A percentile compares a stretch with the other conserved stretches of the same genome.
Evolutionary conservation across 2,888 invertebrate species (phyloP).

Genomic region (Ernsta delagoae): DNA sequence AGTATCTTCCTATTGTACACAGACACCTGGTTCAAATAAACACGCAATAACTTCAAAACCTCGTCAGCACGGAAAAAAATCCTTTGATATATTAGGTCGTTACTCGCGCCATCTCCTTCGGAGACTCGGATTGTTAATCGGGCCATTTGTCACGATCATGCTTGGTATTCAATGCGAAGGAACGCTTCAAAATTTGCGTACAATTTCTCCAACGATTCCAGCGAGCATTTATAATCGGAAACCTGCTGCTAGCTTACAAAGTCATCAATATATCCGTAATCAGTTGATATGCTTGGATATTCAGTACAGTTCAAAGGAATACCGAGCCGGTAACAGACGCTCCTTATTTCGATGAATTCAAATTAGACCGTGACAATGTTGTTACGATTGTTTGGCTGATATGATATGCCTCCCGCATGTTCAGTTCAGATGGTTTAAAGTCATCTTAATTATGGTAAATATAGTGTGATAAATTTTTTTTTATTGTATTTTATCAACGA

Average conservation of each 20-base stretch:
- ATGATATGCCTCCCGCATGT: too few species aligned
- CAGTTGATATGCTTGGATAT: not conserved
- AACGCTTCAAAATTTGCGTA: constrained; percentile 71
- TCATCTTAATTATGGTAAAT: too few species aligned
- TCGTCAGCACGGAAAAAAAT: constrained; percentile 73
- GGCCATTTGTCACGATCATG: constrained; percentile 80
- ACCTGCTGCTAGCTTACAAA: constrained; percentile 25
- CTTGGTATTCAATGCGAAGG: constrained; percentile 69
- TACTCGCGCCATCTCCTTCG: constrained; percentile 78
- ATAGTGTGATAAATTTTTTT: too few species aligned
- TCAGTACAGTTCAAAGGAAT: not conserved
- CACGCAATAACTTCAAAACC: constrained; percentile 60
- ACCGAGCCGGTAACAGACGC: too few species aligned
- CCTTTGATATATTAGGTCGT: constrained; percentile 83
- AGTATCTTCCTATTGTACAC: not conserved
- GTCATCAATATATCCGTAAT: constrained; percentile 13
- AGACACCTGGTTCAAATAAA: constrained; percentile 55
- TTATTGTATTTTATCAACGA: too few species aligned
- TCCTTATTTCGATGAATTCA: too few species aligned
- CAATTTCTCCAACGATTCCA: constrained; percentile 54
- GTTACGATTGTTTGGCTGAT: not conserved
- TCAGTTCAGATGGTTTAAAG: too few species aligned
- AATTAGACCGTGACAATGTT: not conserved
- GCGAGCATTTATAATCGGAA: constrained; percentile 21
- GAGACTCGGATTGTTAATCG: constrained; percentile 79